Evolutionary conservation across 2,113 vertebrate genomes (phyloP).

Genomic region (Etheostoma spectabile): DNA sequence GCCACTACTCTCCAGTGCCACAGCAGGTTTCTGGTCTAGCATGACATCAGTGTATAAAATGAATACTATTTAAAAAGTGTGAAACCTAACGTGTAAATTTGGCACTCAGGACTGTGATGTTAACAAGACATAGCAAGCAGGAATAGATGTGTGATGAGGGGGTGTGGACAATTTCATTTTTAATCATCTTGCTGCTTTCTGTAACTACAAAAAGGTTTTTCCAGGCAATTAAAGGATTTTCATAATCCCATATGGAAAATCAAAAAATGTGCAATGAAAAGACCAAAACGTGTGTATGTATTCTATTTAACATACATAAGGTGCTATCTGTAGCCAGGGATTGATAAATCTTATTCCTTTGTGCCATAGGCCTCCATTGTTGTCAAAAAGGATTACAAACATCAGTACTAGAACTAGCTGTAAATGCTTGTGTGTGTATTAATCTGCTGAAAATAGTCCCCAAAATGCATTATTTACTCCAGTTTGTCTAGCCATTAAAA

Average conservation of each 20-base stretch:
- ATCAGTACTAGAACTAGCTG: not conserved
- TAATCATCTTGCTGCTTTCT: constrained; percentile 5
- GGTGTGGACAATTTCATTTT: constrained; percentile 2
- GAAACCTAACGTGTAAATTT: not conserved
- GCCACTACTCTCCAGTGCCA: not conserved
- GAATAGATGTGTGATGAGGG: constrained; percentile 1
- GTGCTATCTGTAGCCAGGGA: not conserved
- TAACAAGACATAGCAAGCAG: not conserved
- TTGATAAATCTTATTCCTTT: not conserved
- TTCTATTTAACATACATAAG: too few relatives aligned
- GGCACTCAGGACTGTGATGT: not conserved
- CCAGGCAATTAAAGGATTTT: not conserved
- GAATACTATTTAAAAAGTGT: constrained; percentile 16
- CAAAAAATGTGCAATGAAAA: not conserved
- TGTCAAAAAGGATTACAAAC: not conserved
- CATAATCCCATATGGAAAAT: not conserved
- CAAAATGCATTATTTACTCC: not conserved
- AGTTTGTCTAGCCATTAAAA: not conserved
- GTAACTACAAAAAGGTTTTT: not conserved
- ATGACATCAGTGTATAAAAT: not conserved
- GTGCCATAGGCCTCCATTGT: not conserved
- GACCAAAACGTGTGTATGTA: not conserved
- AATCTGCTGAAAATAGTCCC: not conserved
- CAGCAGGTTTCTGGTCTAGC: not conserved
- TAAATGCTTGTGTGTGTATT: not conserved